phyloP scores from a whole-genome alignment of 2,888 invertebrate genomes.

The Agonopterix alstromeriana region DNA sequence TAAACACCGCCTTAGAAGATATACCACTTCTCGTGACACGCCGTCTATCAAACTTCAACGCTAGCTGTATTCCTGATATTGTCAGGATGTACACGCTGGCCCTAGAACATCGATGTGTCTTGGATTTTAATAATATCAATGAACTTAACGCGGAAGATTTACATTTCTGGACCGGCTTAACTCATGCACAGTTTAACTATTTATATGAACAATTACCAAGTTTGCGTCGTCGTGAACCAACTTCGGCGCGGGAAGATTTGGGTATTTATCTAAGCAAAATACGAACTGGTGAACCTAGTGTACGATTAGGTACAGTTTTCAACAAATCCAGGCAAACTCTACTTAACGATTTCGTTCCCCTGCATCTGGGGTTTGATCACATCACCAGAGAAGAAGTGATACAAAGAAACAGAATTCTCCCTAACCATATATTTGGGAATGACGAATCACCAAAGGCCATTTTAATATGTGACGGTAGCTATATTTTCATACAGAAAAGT shows the following conservation, averaged over 20 bases:
- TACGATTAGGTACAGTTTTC: slow-evolving; percentile 2
- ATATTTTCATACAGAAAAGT: slow-evolving; percentile 10
- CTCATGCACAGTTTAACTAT: neutral
- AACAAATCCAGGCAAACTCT: neutral
- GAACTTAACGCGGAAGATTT: neutral
- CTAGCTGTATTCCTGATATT: neutral
- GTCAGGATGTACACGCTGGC: slow-evolving; percentile 1
- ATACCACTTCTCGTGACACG: neutral
- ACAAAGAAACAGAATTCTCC: neutral
- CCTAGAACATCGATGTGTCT: neutral
- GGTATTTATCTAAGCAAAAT: slow-evolving; percentile 10
- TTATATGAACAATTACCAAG: neutral
- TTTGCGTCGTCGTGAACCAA: neutral
- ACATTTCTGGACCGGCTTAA: neutral
- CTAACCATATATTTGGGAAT: slow-evolving; percentile 6
- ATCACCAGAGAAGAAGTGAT: slow-evolving; percentile 5
- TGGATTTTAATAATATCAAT: neutral
- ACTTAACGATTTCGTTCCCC: slow-evolving; percentile 5
- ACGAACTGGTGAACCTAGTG: slow-evolving; percentile 8
- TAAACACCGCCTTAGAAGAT: slow-evolving; percentile 3
- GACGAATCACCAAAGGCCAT: slow-evolving; percentile 5
- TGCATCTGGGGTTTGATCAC: slow-evolving; percentile 7
- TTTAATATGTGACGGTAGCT: slow-evolving; percentile 12
- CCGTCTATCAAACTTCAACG: slow-evolving; percentile 1
- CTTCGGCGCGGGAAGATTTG: no score